Conservation (phyloP, 2,888 invertebrate genomes). For the Diabrotica balteata region DNA sequence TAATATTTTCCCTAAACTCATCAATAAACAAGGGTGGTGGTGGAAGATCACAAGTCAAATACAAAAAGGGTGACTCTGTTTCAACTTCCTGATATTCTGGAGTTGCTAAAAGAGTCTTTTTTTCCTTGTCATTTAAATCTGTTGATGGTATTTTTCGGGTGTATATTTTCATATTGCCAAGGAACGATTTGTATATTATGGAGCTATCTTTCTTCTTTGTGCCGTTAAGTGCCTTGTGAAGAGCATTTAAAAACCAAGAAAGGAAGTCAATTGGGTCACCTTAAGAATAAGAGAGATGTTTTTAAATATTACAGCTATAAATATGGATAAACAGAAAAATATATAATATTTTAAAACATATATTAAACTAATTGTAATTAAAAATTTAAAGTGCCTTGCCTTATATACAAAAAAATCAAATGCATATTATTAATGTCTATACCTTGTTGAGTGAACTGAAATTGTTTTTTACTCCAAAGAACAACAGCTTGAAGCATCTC, state of each 20-base stretch:
- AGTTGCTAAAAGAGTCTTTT: constrained; percentile 76
- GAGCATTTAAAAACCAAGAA: constrained; percentile 96
- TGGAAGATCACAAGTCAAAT: constrained; percentile 96
- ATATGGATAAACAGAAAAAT: no score
- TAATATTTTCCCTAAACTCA: constrained; percentile 97
- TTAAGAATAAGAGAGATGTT: constrained; percentile 20
- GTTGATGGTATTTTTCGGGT: constrained; percentile 93
- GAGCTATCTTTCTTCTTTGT: constrained; percentile 87
- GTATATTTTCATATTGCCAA: constrained; percentile 89
- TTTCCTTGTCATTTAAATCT: constrained; percentile 89
- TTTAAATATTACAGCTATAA: no score
- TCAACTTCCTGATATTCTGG: constrained; percentile 88
- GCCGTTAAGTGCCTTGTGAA: constrained; percentile 94
- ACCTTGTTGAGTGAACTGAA: constrained; percentile 99
- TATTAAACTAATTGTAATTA: no score
- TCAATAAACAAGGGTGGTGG: constrained; percentile 97
- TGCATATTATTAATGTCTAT: constrained; percentile 37
- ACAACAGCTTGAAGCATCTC: constrained; percentile 99
- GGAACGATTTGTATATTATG: constrained; percentile 93
- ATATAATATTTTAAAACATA: no score
- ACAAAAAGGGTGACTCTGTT: constrained; percentile 93
- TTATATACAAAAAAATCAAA: no score
- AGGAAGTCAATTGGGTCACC: constrained; percentile 98
- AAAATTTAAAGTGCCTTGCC: no score
- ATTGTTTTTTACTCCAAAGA: constrained; percentile 93